Conservation (phyloP, 1,140 invertebrate genomes). For the Trichogramma pretiosum region DNA sequence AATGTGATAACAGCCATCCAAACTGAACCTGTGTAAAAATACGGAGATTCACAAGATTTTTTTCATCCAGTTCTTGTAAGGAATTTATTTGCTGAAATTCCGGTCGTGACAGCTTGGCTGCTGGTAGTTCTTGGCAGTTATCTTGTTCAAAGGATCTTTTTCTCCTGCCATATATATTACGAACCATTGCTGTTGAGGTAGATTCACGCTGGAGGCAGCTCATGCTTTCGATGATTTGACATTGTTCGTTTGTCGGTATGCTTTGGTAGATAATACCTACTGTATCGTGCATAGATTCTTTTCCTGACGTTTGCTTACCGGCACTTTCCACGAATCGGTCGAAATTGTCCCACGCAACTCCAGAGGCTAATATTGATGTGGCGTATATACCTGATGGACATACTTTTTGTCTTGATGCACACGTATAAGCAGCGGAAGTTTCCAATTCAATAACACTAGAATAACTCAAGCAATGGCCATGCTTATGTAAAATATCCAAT, state of each 20-base stretch:
- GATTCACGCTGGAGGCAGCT: no score
- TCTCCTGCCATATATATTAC: conserved; percentile 30
- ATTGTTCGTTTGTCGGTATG: background rate
- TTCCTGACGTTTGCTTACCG: conserved; percentile 29
- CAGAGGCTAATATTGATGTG: conserved; percentile 14
- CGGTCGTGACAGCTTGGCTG: conserved; percentile 22
- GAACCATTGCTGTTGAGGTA: background rate
- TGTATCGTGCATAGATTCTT: conserved; percentile 40
- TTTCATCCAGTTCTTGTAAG: conserved; percentile 3
- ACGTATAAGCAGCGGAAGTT: background rate
- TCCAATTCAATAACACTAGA: conserved; percentile 1
- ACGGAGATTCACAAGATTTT: background rate
- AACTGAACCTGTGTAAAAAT: conserved; percentile 7
- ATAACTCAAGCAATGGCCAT: conserved; percentile 13
- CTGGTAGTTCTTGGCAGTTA: conserved; percentile 13
- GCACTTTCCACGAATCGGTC: conserved; percentile 37
- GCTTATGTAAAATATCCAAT: conserved; percentile 5
- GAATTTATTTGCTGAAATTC: conserved; percentile 16
- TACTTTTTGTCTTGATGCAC: background rate
- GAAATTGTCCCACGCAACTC: conserved; percentile 31
- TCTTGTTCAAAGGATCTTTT: conserved; percentile 19
- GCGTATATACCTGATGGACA: background rate
- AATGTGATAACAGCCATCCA: conserved; percentile 18
- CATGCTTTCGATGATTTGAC: no score
- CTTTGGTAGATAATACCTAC: conserved; percentile 24